Evolutionary conservation across 2,888 invertebrate species (phyloP).

Genomic region (Tanypteryx hageni): DNA sequence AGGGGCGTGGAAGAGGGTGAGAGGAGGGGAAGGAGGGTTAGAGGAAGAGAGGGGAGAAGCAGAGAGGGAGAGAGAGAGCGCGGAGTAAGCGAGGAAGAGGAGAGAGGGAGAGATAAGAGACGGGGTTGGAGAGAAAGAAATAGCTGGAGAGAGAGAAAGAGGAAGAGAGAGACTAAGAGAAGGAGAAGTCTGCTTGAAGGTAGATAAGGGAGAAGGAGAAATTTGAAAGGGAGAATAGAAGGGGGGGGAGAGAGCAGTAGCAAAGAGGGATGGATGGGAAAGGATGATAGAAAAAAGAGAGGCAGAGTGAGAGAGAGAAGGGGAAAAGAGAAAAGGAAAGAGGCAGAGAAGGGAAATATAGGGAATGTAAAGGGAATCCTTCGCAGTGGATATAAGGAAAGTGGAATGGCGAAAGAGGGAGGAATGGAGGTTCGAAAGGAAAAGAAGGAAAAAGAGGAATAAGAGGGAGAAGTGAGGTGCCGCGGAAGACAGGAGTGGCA

Average conservation of each 20-base stretch:
- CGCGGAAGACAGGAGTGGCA: constrained; percentile 40
- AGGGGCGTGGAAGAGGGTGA: background rate
- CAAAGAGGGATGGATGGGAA: background rate
- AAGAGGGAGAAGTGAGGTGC: background rate
- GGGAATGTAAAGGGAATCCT: too few species aligned
- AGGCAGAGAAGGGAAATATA: background rate
- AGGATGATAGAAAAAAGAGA: too few species aligned
- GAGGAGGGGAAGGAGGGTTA: background rate
- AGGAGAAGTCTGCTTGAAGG: background rate
- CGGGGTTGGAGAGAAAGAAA: background rate
- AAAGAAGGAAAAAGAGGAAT: background rate
- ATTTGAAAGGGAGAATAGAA: background rate
- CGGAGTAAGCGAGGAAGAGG: too few species aligned
- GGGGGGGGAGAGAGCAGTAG: too few species aligned
- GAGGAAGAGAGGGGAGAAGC: background rate
- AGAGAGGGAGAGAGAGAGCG: background rate
- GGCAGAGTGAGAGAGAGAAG: background rate
- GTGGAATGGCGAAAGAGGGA: background rate
- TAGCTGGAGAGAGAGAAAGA: too few species aligned
- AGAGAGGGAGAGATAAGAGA: background rate
- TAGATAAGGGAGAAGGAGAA: background rate
- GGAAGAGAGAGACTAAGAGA: background rate
- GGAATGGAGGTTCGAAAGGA: background rate
- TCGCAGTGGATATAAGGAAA: background rate
- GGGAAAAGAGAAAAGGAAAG: background rate